Percentiles rank a stretch among this genome's conserved stretches.
phyloP scores from a whole-genome alignment of 2,888 invertebrate species.

The Cremastinae sp. region DNA sequence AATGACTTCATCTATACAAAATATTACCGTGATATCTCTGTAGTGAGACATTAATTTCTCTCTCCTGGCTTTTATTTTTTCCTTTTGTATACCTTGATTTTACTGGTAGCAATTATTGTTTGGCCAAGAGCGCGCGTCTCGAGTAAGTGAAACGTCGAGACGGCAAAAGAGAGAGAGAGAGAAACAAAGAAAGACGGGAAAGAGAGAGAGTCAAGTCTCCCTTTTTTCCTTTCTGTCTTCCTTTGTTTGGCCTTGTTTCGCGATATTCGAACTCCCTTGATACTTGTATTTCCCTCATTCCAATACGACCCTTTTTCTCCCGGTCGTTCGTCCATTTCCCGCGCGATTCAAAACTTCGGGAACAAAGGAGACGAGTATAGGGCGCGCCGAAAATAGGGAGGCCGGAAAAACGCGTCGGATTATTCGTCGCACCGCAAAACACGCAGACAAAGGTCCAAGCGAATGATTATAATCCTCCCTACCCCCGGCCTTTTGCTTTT shows the following conservation, averaged over 20 bases:
- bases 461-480: slow-evolving; percentile 19
- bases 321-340: slow-evolving; percentile 20
- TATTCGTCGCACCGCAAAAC: slow-evolving; percentile 21
- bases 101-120: slow-evolving; percentile 34
- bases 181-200: slow-evolving; percentile 2
- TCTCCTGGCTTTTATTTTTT: slow-evolving; percentile 23
- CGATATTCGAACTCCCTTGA: slow-evolving; percentile 26
- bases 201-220: slow-evolving; percentile 28
- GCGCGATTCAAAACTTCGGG: slow-evolving; percentile 36
- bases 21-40: background rate
- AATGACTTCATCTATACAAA: background rate
- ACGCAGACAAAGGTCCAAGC: slow-evolving; percentile 32
- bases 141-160: background rate
- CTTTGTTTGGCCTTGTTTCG: slow-evolving; percentile 30
- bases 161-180: background rate
- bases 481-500: background rate
- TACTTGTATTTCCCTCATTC: slow-evolving; percentile 21
- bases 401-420: slow-evolving; percentile 37
- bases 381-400: slow-evolving; percentile 17
- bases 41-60: slow-evolving; percentile 11
- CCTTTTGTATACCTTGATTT: slow-evolving; percentile 18
- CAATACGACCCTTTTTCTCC: slow-evolving; percentile 31
- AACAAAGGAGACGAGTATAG: slow-evolving; percentile 52
- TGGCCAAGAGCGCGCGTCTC: slow-evolving; percentile 33
- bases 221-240: slow-evolving; percentile 34